A percentile compares a stretch with the other conserved stretches of the same genome.
Evolutionary conservation across 2,113 vertebrate genomes (phyloP).

Genomic region (Ailurus styani): DNA sequence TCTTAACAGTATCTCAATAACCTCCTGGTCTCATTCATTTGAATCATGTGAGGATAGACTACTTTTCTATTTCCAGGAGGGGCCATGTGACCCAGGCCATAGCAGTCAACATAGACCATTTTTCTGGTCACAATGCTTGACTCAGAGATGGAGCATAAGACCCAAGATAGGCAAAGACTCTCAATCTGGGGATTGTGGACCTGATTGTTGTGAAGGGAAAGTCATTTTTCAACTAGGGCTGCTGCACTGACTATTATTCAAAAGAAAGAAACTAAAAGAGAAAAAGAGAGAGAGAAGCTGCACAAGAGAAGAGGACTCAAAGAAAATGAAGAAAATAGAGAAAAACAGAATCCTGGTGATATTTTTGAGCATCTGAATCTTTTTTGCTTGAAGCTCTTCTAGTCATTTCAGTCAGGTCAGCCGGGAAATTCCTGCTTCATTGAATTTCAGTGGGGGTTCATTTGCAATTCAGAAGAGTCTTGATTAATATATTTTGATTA

Average conservation of each 20-base stretch:
- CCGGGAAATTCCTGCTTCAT: not conserved
- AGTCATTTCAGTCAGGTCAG: not conserved
- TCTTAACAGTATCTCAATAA: not conserved
- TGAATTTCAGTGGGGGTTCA: not conserved
- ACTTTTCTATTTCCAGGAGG: not conserved
- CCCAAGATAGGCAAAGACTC: not conserved
- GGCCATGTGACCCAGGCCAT: not conserved
- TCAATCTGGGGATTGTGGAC: not conserved
- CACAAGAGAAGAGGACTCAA: not conserved
- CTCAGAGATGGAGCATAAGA: not conserved
- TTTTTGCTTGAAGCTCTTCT: not conserved
- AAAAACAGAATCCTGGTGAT: not conserved
- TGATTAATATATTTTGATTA: not conserved
- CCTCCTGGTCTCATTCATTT: not conserved
- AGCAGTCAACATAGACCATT: not conserved
- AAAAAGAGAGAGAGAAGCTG: not conserved
- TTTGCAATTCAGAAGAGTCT: not conserved
- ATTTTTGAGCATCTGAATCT: not conserved
- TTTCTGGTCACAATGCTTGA: not conserved
- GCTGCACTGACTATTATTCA: not conserved
- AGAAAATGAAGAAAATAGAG: not conserved
- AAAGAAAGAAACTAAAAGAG: not conserved
- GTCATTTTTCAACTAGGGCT: not conserved
- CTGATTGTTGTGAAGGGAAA: not conserved
- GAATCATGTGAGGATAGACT: not conserved